Percentiles rank a stretch among this genome's conserved stretches.
Evolutionary conservation across 2,888 invertebrate species (phyloP).

Genomic region (Myopa testacea): DNA sequence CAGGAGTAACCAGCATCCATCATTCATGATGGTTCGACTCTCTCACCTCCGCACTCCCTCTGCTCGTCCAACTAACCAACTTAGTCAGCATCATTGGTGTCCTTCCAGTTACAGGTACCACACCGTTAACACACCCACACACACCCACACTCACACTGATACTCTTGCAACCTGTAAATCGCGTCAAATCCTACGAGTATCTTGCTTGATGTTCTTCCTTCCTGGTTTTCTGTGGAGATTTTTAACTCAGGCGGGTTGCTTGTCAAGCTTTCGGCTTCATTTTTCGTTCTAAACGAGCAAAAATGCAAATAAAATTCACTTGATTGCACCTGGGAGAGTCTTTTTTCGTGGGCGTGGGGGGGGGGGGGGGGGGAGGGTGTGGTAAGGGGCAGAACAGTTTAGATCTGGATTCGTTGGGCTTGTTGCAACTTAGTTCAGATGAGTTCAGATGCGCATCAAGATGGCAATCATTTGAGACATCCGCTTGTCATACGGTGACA

Average conservation of each 20-base stretch:
- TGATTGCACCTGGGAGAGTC: conserved; percentile 49
- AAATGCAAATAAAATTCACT: conserved; percentile 56
- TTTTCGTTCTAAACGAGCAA: conserved; percentile 42
- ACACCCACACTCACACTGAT: background rate
- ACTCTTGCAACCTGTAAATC: background rate
- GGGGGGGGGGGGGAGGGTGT: background rate
- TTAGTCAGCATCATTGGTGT: background rate
- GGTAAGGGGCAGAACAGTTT: background rate
- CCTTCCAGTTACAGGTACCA: background rate
- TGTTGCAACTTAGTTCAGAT: background rate
- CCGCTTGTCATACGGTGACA: conserved; percentile 27
- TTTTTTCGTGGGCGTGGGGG: conserved; percentile 3
- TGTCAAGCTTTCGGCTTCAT: conserved; percentile 20
- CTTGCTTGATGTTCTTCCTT: background rate
- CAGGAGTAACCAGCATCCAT: too few relatives aligned
- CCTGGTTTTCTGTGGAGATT: background rate
- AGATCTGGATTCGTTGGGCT: background rate
- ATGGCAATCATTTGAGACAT: conserved; percentile 52
- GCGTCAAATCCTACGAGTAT: background rate
- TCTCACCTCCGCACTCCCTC: too few relatives aligned
- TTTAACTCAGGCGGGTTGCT: conserved; percentile 2
- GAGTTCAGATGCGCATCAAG: conserved; percentile 45
- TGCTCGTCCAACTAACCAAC: background rate
- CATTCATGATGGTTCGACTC: too few relatives aligned
- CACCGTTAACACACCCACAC: background rate